Conservation (phyloP, 1,140 invertebrate species). For the Bombus waltoni region DNA sequence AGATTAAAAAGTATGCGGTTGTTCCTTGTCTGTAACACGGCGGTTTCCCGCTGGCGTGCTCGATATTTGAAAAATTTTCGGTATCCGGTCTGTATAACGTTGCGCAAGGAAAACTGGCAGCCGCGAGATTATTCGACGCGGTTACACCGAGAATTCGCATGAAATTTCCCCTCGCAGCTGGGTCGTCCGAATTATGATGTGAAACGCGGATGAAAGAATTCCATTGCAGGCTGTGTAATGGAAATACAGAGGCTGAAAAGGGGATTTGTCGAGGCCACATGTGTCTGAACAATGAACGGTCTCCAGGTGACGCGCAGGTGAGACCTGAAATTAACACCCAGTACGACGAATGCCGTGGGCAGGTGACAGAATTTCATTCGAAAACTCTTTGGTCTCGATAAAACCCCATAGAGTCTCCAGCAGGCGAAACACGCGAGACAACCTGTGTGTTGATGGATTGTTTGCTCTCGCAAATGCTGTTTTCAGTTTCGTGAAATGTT, state of each 20-base stretch:
- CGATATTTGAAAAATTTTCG: slow-evolving; percentile 29
- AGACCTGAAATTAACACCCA: slow-evolving; percentile 21
- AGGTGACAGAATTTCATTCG: slow-evolving; percentile 21
- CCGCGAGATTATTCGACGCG: slow-evolving; percentile 20
- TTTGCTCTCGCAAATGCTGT: neutral
- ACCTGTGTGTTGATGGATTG: no score
- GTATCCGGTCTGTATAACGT: slow-evolving; percentile 14
- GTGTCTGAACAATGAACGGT: slow-evolving; percentile 9
- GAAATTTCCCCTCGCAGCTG: neutral
- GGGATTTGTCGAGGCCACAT: neutral
- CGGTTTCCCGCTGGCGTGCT: neutral
- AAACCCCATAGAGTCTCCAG: neutral
- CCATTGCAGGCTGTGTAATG: neutral
- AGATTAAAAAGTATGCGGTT: slow-evolving; percentile 1
- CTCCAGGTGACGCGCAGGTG: slow-evolving; percentile 39
- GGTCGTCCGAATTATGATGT: neutral
- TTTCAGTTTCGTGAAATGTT: neutral
- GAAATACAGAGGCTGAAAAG: neutral
- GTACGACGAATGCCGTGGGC: neutral
- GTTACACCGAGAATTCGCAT: slow-evolving; percentile 17
- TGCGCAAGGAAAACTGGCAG: slow-evolving; percentile 2
- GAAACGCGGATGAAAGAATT: neutral
- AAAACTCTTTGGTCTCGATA: neutral
- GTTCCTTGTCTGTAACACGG: neutral
- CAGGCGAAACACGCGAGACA: neutral